A percentile compares a stretch with the other conserved stretches of the same genome.
Conservation (phyloP, 2,797 vertebrate genomes). For the Aphelocoma californica region DNA sequence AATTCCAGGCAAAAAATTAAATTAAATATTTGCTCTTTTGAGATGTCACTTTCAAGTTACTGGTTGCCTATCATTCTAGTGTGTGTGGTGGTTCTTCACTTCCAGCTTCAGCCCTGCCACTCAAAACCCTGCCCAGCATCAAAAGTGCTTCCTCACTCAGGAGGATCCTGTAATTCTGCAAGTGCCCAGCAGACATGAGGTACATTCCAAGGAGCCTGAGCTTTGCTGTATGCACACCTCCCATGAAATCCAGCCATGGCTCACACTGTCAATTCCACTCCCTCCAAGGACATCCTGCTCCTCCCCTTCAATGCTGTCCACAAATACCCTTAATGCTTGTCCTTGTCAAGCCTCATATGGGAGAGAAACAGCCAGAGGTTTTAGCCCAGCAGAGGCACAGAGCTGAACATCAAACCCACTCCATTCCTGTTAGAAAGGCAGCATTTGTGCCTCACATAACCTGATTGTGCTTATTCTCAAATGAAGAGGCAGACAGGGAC, state of each 20-base stretch:
- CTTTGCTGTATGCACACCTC: background rate
- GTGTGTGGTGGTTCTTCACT: background rate
- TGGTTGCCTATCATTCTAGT: background rate
- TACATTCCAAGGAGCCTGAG: background rate
- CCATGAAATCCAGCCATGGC: background rate
- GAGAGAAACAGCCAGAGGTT: background rate
- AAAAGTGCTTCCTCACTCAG: background rate
- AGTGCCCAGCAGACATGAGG: background rate
- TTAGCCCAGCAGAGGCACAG: background rate
- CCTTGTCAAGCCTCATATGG: accelerated
- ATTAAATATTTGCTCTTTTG: background rate
- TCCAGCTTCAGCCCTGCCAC: background rate
- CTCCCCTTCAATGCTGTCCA: background rate
- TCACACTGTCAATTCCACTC: background rate
- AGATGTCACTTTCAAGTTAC: background rate
- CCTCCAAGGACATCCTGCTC: background rate
- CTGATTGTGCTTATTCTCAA: background rate
- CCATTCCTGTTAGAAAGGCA: background rate
- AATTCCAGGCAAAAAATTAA: background rate
- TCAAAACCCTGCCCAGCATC: background rate
- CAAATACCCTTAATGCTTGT: background rate
- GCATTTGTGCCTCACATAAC: background rate
- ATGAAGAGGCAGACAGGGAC: background rate
- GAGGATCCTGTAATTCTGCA: background rate
- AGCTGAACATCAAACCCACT: background rate